Evolutionary conservation across 2,888 invertebrate genomes (phyloP), one percentile per base, ranked within the genome.

Genomic region (Noctuana brunneofusca): DNA sequence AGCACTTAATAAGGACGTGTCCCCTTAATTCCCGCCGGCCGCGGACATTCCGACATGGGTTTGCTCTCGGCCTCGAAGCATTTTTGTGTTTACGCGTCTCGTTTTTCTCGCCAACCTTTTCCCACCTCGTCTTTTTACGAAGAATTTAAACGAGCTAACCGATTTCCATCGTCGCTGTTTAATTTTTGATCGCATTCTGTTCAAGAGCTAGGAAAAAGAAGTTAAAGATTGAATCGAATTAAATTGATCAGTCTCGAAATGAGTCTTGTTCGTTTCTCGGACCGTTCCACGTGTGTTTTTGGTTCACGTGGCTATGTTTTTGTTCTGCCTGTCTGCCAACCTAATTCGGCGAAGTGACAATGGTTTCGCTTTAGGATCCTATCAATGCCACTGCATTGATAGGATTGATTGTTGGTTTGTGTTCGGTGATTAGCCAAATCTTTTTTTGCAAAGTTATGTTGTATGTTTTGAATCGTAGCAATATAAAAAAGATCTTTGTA

Each of bases 41-140:
- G 76, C 79, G 76, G 72, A 79, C 85, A 88, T 89, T 84, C 87
- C 82, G 75, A 89, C 89, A 88, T 82, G 83, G 80, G 83, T 84
- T 83, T 81, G 85, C 89, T 86, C 84, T 86, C 54, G 65, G 63
- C 55, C 52, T 38, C 66, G 60, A 65, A 72, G 78, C 81, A 84
- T 87, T 86, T 87, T 87, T 84, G 81, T 82, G 73, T 75, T 79
- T 79, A 68, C 67, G 50, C 59, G 55, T 49, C 70, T 82, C 76
- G 80, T 88, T 87, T 87, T 86, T 86, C 83, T 79, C 72, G 68
- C 69, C 69, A 66, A 73, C 75, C 79, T 82, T 86, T 88, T 88
- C 83, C 83, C 87, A 88, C 87, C 82, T 87, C 79, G 73, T 71
- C 74, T 75, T 71, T 79, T 77, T 75, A 74, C 53, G 65, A 75